Evolutionary conservation across 2,888 invertebrate genomes (phyloP), one percentile per base, ranked within the genome.

Genomic region (Parnassius glacialis): DNA sequence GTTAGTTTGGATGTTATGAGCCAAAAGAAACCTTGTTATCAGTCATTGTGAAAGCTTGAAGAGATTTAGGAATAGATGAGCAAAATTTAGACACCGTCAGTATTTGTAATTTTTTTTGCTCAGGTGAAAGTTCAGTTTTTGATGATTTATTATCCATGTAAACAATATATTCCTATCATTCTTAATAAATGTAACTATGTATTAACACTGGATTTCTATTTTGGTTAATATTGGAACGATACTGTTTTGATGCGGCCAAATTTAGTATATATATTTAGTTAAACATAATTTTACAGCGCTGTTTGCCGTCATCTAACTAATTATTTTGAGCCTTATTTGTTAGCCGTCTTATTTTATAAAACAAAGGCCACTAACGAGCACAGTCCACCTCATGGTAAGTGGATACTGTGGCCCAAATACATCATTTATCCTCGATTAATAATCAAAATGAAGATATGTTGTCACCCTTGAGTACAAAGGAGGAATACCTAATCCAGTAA

Each of bases 71-170:
- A 58, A 58, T 45, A 20, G 44, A 52, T 44, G 25, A 52, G n/a
- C n/a, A 44, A 45, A 58, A 58, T 52, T 34, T 52, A 44, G 52
- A 43, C 45, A 58, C 42, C 52, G 25, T 52, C 58, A 5, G 43
- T 20, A 34, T 44, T 41, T 44, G 16, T 54, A 54, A 42, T 12
- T 44, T 52, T 52, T 52, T 44, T 44, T 52, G 34, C 34, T 41
- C 16, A 41, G 47, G 59, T 48, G 57, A 53, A 57, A 57, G 53
- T 43, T 2, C 43, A 51, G 16, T 56, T 57, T 47, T 50, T 42
- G 45, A 47, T 9, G 25, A 47, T 60, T 60, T 13, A 45, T 9
- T 51, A 42, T 50, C 50, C 43, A 20, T 41, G 47, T 50, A 42
- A 47, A 57, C 48, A 48, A 42, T 25, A 48, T 53, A 42, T 57